phyloP scores from a whole-genome alignment of 2,888 invertebrate species.

The Leptarthrus brevirostris region DNA sequence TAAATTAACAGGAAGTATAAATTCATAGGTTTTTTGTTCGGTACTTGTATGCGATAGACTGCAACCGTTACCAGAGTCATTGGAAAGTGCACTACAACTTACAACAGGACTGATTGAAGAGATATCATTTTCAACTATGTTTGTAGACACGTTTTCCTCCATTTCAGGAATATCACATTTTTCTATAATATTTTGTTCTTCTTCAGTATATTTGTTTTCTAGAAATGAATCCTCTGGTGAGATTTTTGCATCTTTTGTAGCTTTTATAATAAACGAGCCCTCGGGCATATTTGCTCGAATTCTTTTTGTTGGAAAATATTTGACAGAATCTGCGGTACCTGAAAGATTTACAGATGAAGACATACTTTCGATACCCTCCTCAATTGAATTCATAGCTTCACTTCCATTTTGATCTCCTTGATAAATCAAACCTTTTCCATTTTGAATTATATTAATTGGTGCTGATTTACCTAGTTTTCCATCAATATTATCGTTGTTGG shows the following conservation, averaged over 20 bases:
- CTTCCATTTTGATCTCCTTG: conserved; percentile 68
- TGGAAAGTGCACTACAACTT: conserved; percentile 63
- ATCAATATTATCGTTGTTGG: conserved; percentile 59
- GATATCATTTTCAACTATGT: too few species aligned
- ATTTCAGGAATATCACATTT: too few species aligned
- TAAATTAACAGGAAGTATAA: conserved; percentile 78
- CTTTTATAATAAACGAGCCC: conserved; percentile 64
- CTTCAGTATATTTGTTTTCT: conserved; percentile 63
- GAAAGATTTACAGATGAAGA: conserved; percentile 64
- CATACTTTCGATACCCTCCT: conserved; percentile 61
- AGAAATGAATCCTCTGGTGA: conserved; percentile 66
- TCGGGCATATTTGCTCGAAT: conserved; percentile 50
- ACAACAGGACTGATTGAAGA: too few species aligned
- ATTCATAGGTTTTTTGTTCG: conserved; percentile 69
- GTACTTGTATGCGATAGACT: conserved; percentile 65
- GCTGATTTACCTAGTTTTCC: conserved; percentile 72
- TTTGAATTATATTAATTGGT: conserved; percentile 76
- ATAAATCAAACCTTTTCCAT: conserved; percentile 71
- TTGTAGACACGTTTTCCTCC: too few species aligned
- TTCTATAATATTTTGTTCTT: conserved; percentile 55
- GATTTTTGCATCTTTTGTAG: conserved; percentile 64
- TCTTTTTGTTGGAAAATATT: background rate
- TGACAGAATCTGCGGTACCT: conserved; percentile 59
- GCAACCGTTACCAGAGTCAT: conserved; percentile 66
- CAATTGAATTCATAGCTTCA: background rate